Conservation (phyloP, 2,797 vertebrate genomes). For the Gymnocypris eckloni region DNA sequence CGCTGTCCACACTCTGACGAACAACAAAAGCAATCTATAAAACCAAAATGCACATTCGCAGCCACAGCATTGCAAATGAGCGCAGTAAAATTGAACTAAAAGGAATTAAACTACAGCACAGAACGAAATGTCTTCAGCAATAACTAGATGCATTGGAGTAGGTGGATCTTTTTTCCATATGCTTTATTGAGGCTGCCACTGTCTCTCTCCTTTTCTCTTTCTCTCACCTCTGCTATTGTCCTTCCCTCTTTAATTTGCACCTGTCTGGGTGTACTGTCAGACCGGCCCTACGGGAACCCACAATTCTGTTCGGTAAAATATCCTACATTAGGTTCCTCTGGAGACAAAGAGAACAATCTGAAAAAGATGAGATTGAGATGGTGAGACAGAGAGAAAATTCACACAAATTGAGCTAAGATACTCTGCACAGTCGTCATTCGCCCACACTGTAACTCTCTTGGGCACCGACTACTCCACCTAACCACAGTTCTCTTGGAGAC, state of each 20-base stretch:
- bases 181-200: slow-evolving; percentile 42
- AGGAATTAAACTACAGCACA: slow-evolving; percentile 11
- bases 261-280: slow-evolving; percentile 47
- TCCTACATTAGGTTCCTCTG: slow-evolving; percentile 43
- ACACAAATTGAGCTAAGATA: slow-evolving; percentile 52
- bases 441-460: slow-evolving; percentile 50
- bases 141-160: slow-evolving; percentile 4
- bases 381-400: slow-evolving; percentile 44
- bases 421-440: slow-evolving; percentile 47
- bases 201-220: slow-evolving; percentile 32
- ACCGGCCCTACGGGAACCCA: slow-evolving; percentile 52
- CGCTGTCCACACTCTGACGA: neutral
- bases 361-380: slow-evolving; percentile 6
- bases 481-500: slow-evolving; percentile 49
- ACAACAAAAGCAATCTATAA: slow-evolving; percentile 3
- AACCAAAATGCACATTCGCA: neutral
- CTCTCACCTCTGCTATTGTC: slow-evolving; percentile 42
- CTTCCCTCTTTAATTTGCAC: slow-evolving; percentile 62
- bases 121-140: slow-evolving; percentile 27
- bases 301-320: slow-evolving; percentile 53
- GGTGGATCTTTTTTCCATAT: slow-evolving; percentile 13
- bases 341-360: slow-evolving; percentile 40
- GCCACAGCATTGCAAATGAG: neutral
- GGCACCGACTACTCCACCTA: slow-evolving; percentile 33
- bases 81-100: neutral